A percentile compares a stretch with the other conserved stretches of the same genome.
Conservation (phyloP, 1,140 invertebrate species). For the Pectinophora gossypiella region DNA sequence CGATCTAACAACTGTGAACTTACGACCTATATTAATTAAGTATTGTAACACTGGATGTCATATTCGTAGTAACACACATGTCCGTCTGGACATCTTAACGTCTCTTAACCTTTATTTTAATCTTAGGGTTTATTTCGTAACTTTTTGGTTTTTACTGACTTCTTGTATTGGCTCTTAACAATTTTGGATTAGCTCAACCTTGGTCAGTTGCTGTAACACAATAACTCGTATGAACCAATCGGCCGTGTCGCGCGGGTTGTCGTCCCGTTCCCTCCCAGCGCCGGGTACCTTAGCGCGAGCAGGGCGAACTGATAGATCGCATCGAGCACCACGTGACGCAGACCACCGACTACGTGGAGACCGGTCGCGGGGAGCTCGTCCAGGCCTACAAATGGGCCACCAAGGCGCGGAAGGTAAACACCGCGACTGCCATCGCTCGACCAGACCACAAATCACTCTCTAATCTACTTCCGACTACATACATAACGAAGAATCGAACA, state of each 20-base stretch:
- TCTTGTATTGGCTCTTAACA: conserved; percentile 29
- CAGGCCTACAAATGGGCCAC: conserved; percentile 88
- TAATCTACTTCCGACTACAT: too few relatives aligned
- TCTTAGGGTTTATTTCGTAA: conserved; percentile 14
- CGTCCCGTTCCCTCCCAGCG: conserved; percentile 52
- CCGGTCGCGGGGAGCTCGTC: conserved; percentile 85
- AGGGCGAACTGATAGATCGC: conserved; percentile 95
- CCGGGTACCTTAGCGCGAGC: conserved; percentile 59
- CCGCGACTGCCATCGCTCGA: too few relatives aligned
- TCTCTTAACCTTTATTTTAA: conserved; percentile 25
- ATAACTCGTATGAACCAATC: conserved; percentile 61
- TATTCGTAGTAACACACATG: conserved; percentile 21
- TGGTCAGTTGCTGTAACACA: conserved; percentile 47
- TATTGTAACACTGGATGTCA: conserved; percentile 29
- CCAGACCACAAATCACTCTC: too few relatives aligned
- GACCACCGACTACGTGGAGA: conserved; percentile 87
- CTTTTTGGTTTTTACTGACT: conserved; percentile 15
- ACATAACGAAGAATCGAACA: too few relatives aligned
- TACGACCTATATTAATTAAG: conserved; percentile 12
- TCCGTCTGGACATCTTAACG: conserved; percentile 14
- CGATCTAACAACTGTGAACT: conserved; percentile 26
- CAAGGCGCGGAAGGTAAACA: conserved; percentile 95
- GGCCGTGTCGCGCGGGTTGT: conserved; percentile 30
- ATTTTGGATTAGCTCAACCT: conserved; percentile 32
- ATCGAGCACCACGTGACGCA: conserved; percentile 94